Evolutionary conservation across 37 sponge, comb jelly and placozoan species (phyloP), one percentile per base, ranked within the genome.

Genomic region (Theonella swinhoei): DNA sequence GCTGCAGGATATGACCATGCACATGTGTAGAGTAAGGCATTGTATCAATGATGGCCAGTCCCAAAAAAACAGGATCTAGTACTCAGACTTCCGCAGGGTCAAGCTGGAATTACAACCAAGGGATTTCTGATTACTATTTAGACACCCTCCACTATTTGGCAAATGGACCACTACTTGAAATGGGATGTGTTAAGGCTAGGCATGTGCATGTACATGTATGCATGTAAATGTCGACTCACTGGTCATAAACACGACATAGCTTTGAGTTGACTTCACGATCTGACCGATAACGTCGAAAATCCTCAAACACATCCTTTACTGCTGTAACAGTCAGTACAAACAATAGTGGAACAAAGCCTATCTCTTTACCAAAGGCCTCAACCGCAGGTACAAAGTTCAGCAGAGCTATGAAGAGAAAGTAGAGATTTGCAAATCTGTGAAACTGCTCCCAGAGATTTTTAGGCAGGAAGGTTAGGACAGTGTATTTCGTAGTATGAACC

Each of bases 361-460:
- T 63, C 42, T 91, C 89, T 47, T 70, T 83, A 25, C 88, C 90
- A 26, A 95, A 82, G 0, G 88, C 92, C 62, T 89, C 79, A 0
- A 95, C 69, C 19, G 79, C 88, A 0, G 95, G 95, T 8, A 95
- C 63, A 72, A 86, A 89, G 58, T 91, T 95, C 59, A 95, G 76
- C 31, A 92, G n/a, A 28, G 83, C 76, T 25, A 96, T 87, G 64
- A 87, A 76, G 26, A 96, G 83, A 66, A 96, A 96, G 70, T 85
- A 96, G 28, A 92, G 36, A 81, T 96, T 96, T 61, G 96, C 96
- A 3, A 80, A 73, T 24, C 96, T 65, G 78, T 93, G 91, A 67
- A 90, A 92, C 86, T 96, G 96, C 66, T 96, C 96, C 64, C 88
- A 90, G 1, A 96, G 75, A 80, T 96, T 96, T 74, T 96, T 96